Base-by-base conservation (phyloP, 2,888 invertebrate species). In the Ichneumoninae sp. region DNA sequence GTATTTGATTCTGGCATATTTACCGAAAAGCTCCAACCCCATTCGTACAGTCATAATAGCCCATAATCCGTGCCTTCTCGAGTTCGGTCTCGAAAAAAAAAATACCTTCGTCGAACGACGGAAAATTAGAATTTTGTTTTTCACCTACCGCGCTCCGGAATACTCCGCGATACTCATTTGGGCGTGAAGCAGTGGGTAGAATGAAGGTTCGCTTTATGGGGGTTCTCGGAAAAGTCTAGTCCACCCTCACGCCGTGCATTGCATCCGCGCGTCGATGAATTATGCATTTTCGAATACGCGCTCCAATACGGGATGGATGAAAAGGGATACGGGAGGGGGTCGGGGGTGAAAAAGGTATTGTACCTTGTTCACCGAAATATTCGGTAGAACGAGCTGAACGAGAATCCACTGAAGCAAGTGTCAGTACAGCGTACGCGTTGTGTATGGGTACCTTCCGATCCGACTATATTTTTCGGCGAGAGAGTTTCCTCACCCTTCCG, bases 391-490 rank as follows among this genome's bases (percentile, higher is more conserved):
- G 26, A 69, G 66, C 13, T 57, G 47, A 60, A 52, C 44, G 44
- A 19, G 44, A 71, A 26, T 4, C 60, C 33, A 71, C 71, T 52
- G 36, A 78, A 60, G 68, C 68, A n/a, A 60, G 66, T 57, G 57
- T 13, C 10, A 57, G 26, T 57, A 57, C 10, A 22, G 10, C 22
- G 57, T 22, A 22, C 57, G 26, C 26, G 50, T 65, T 22, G 33
- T 44, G 22, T 19, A 54, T 57, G 60, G 54, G 3, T 13, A 52
- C 19, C 65, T 50, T 65, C 40, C 57, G 62, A 66, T 13, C n/a
- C 22, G 22, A 36, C 65, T 75, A 57, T 75, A 66, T 52, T 83
- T 80, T 79, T 88, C 82, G 65, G 82, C 68, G 76, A 8, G 57
- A 26, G 40, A 33, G 19, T 19, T 16, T 40, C n/a, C 36, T 66